Percentiles rank a stretch among this genome's conserved stretches.
These are phyloP conservation scores for Ptilonorhynchus violaceus DNA, from an alignment of 2,113 vertebrate species.

Conservation along the genomic window DNA sequence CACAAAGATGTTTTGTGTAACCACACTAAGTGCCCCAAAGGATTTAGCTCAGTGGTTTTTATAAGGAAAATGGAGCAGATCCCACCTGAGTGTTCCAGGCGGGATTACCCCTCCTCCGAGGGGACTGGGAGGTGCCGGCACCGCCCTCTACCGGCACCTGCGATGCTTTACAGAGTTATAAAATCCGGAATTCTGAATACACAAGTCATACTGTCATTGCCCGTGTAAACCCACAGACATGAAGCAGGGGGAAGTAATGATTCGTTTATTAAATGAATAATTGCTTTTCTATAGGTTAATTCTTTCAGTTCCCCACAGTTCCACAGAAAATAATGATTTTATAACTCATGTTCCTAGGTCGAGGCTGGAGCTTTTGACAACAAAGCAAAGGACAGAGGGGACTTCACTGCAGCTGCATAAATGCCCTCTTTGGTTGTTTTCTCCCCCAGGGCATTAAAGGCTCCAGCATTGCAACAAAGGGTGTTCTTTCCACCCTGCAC, in stretches of 20 bases:
- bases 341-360: background rate
- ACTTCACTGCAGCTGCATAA: background rate
- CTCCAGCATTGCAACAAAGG: background rate
- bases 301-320: background rate
- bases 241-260: rapidly evolving
- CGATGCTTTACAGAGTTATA: rapidly evolving
- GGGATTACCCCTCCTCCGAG: rapidly evolving
- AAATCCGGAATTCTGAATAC: rapidly evolving
- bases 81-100: rapidly evolving
- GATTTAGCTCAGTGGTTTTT: background rate
- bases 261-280: rapidly evolving
- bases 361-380: background rate
- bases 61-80: background rate
- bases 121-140: background rate
- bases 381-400: background rate
- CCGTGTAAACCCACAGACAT: rapidly evolving
- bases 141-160: slow-evolving; percentile 10
- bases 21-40: rapidly evolving
- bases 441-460: rapidly evolving
- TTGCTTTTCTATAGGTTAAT: background rate
- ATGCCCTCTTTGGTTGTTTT: rapidly evolving
- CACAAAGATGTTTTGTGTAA: rapidly evolving
- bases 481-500: background rate
- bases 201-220: rapidly evolving
- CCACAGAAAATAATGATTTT: rapidly evolving